phyloP scores from a whole-genome alignment of 2,888 invertebrate genomes.

The Odontocolon sp. region DNA sequence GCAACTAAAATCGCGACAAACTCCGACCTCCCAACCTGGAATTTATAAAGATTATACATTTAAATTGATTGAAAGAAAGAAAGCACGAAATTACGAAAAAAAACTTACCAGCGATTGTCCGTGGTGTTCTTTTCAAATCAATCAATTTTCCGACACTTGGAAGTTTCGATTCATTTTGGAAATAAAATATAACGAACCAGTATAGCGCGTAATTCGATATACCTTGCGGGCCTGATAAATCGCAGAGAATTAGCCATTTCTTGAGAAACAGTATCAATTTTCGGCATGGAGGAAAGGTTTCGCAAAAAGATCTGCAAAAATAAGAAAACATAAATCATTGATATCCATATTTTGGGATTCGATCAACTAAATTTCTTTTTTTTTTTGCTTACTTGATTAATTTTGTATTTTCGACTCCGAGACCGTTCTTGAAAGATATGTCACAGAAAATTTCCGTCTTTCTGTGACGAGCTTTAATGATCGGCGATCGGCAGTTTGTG shows the following conservation, averaged over 20 bases:
- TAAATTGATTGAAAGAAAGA: neutral
- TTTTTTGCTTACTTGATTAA: constrained; percentile 77
- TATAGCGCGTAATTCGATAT: constrained; percentile 83
- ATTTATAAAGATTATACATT: neutral
- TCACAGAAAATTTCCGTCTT: constrained; percentile 83
- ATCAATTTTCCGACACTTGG: constrained; percentile 76
- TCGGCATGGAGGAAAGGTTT: constrained; percentile 80
- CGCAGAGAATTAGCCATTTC: constrained; percentile 82
- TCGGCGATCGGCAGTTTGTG: constrained; percentile 56
- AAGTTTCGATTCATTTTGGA: constrained; percentile 82
- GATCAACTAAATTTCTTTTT: too few relatives aligned
- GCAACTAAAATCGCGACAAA: constrained; percentile 40
- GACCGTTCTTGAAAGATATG: constrained; percentile 83
- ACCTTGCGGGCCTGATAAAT: constrained; percentile 69
- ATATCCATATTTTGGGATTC: too few relatives aligned
- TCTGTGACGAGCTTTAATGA: constrained; percentile 80
- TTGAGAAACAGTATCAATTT: constrained; percentile 83
- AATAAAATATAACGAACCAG: constrained; percentile 84
- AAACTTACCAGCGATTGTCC: constrained; percentile 62
- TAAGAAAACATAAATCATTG: too few relatives aligned
- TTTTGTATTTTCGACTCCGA: constrained; percentile 84
- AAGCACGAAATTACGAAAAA: neutral
- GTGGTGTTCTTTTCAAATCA: constrained; percentile 50
- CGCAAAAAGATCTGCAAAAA: constrained; percentile 76
- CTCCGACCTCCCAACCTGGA: constrained; percentile 68